A percentile compares a stretch with the other conserved stretches of the same genome.
Evolutionary conservation across 2,797 vertebrate genomes (phyloP).

Genomic region (Lophura swinhoii): DNA sequence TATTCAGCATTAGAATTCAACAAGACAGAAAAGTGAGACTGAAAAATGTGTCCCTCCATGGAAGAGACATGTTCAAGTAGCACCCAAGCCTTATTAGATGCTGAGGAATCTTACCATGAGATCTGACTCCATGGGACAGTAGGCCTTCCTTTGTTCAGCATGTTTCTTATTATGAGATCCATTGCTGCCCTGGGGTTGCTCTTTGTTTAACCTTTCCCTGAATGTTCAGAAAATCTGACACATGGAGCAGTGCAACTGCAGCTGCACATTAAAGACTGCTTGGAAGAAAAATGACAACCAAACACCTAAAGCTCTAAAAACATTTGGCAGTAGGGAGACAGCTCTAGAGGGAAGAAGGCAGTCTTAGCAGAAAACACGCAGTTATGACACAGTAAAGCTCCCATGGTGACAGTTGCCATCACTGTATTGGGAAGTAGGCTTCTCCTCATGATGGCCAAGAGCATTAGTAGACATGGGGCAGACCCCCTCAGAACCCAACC

Average conservation of each 20-base stretch:
- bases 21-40: neutral
- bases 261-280: neutral
- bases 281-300: neutral
- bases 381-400: neutral
- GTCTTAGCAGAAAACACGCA: neutral
- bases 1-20: neutral
- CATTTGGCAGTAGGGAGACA: neutral
- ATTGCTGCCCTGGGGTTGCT: neutral
- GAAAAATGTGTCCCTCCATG: neutral
- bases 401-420: neutral
- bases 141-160: neutral
- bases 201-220: neutral
- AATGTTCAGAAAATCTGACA: neutral
- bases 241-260: neutral
- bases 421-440: neutral
- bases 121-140: neutral
- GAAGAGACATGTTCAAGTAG: neutral
- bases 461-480: neutral
- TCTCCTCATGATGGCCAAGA: neutral
- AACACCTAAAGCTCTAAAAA: neutral
- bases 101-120: neutral
- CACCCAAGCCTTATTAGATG: neutral
- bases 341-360: neutral
- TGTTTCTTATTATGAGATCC: neutral
- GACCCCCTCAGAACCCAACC: neutral